Percentiles rank a stretch among this genome's conserved stretches.
phyloP scores from a whole-genome alignment of 2,888 invertebrate genomes.

The Tipula lateralis region DNA sequence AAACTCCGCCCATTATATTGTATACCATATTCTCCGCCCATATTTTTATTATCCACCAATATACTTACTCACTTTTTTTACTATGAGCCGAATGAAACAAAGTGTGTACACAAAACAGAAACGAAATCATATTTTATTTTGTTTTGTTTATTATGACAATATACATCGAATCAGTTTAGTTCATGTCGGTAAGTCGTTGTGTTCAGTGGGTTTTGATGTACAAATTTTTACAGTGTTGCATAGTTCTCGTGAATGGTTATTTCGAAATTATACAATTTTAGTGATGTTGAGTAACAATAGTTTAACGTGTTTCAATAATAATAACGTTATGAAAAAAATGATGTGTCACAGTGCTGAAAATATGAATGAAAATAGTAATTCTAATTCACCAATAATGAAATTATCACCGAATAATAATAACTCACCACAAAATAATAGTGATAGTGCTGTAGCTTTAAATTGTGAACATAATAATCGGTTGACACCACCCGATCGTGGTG shows the following conservation, averaged over 20 bases:
- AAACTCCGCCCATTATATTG: background rate
- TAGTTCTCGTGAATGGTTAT: background rate
- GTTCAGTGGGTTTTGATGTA: background rate
- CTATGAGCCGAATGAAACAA: background rate
- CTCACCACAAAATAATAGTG: background rate
- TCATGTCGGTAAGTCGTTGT: background rate
- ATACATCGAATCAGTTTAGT: background rate
- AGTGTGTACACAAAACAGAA: background rate
- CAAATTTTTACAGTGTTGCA: background rate
- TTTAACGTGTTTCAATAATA: background rate
- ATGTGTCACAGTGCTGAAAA: background rate
- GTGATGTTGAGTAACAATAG: background rate
- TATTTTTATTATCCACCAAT: background rate
- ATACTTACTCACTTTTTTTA: background rate
- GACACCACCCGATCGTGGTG: background rate
- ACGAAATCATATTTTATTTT: background rate
- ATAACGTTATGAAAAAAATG: background rate
- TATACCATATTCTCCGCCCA: background rate
- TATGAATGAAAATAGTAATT: background rate
- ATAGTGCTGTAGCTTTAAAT: background rate
- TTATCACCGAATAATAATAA: background rate
- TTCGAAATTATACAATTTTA: background rate
- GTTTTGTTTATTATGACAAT: slow-evolving; percentile 3
- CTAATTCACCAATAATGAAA: background rate
- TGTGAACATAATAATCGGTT: slow-evolving; percentile 24